Conservation (phyloP, 2,113 vertebrate species). For the Hypanus sabinus region DNA sequence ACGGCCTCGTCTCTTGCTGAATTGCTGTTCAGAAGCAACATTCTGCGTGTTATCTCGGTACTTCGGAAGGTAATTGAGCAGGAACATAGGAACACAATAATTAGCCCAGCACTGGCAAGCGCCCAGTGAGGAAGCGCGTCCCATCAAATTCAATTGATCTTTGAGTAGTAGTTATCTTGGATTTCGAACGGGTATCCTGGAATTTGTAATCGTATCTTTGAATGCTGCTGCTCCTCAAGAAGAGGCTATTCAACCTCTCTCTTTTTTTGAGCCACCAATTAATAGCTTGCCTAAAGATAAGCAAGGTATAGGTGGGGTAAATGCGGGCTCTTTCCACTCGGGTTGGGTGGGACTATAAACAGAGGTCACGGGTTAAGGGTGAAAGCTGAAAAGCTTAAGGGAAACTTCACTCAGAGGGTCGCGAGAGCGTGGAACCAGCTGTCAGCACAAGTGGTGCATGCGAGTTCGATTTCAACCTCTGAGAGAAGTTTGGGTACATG, state of each 20-base stretch:
- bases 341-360: too few species aligned
- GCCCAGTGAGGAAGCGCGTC: not conserved
- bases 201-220: not conserved
- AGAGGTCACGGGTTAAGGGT: too few species aligned
- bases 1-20: not conserved
- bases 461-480: too few species aligned
- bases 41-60: not conserved
- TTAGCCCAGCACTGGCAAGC: not conserved
- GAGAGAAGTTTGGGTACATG: too few species aligned
- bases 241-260: not conserved
- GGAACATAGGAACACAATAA: not conserved
- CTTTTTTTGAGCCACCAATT: not conserved
- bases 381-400: too few species aligned
- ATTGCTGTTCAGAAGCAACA: not conserved
- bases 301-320: too few species aligned
- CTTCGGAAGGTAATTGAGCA: not conserved
- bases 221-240: not conserved
- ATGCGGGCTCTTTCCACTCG: too few species aligned
- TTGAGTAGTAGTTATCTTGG: not conserved
- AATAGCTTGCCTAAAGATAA: too few species aligned
- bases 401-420: too few species aligned
- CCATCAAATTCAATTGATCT: not conserved
- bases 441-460: too few species aligned
- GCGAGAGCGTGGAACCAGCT: too few species aligned
- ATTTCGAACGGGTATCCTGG: not conserved